phyloP scores from a whole-genome alignment of 2,888 invertebrate genomes.

The Julus scandinavius region DNA sequence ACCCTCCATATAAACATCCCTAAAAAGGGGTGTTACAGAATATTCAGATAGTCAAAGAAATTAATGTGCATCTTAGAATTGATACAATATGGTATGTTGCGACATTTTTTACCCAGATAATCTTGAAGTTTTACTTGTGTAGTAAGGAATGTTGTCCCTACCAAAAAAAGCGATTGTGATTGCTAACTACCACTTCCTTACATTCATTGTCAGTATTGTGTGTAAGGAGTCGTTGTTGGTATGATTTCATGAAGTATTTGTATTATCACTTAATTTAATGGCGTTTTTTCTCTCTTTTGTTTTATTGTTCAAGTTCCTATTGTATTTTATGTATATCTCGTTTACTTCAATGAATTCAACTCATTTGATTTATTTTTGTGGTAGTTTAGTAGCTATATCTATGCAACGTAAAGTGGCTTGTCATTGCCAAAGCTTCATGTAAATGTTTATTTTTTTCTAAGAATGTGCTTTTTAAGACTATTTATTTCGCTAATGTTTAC shows the following conservation, averaged over 20 bases:
- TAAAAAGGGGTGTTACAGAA: too few species aligned
- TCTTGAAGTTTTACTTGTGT: background rate
- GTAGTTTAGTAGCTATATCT: background rate
- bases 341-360: background rate
- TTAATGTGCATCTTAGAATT: too few species aligned
- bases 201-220: background rate
- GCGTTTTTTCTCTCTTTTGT: background rate
- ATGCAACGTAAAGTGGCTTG: background rate
- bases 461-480: background rate
- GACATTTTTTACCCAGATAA: background rate
- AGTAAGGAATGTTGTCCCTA: background rate
- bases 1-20: too few species aligned
- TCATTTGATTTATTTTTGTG: background rate
- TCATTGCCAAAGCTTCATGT: background rate
- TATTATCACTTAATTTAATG: background rate
- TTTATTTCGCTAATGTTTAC: too few species aligned
- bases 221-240: background rate
- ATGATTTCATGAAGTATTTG: background rate
- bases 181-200: background rate
- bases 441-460: background rate
- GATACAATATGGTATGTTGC: too few species aligned
- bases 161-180: conserved; percentile 22
- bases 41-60: too few species aligned
- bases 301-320: conserved; percentile 16
- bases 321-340: background rate